phyloP scores from a whole-genome alignment of 2,797 vertebrate genomes.

The Telmatherina bonti region DNA sequence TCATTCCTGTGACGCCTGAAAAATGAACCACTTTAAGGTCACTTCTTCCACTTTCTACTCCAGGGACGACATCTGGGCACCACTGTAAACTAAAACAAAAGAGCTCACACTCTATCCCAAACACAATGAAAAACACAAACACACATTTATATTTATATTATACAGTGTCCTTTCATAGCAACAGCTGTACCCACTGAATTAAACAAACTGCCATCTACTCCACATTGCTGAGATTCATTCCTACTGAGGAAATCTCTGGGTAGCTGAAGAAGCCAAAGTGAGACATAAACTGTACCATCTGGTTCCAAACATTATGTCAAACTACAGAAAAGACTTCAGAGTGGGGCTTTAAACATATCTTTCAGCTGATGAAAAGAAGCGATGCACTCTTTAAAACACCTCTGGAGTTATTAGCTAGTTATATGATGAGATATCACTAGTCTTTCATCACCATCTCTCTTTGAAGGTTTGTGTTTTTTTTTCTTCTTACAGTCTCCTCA shows the following conservation, averaged over 20 bases:
- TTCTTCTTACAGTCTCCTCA: conserved; percentile 9
- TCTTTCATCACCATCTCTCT: conserved; percentile 10
- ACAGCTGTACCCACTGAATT: conserved; percentile 57
- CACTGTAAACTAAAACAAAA: conserved; percentile 21
- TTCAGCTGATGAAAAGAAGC: conserved; percentile 37
- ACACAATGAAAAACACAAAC: conserved; percentile 31
- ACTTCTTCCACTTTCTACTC: conserved; percentile 67
- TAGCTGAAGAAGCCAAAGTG: conserved; percentile 41
- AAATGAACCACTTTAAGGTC: conserved; percentile 55
- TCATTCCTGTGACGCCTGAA: conserved; percentile 43
- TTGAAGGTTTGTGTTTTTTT: conserved; percentile 19
- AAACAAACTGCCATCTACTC: conserved; percentile 66
- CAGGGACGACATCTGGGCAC: conserved; percentile 19
- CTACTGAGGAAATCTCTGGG: conserved; percentile 69
- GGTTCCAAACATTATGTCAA: conserved; percentile 62
- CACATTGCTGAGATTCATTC: conserved; percentile 73
- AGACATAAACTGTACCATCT: conserved; percentile 69
- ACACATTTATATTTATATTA: conserved; percentile 33
- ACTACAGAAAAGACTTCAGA: conserved; percentile 48
- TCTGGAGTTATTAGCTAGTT: conserved; percentile 44
- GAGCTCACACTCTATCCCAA: conserved; percentile 17
- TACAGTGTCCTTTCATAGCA: conserved; percentile 46
- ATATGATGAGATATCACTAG: conserved; percentile 2
- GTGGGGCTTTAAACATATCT: conserved; percentile 35
- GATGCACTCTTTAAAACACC: conserved; percentile 5